phyloP scores from a whole-genome alignment of 2,888 invertebrate species.

The Tridacna gigas region DNA sequence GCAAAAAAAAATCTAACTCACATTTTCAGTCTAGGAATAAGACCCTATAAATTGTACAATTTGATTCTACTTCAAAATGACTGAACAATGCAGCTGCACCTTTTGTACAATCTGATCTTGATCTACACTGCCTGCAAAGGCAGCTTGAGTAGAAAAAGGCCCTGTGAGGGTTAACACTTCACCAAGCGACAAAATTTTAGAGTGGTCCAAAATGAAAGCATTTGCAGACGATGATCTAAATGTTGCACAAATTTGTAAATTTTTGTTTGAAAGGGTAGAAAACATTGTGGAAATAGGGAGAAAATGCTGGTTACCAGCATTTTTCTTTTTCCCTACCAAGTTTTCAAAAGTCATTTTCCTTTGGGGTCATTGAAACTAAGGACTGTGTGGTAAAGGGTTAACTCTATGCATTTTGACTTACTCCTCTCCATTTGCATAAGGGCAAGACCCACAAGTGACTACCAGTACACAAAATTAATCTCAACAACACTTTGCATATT shows the following conservation, averaged over 20 bases:
- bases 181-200: background rate
- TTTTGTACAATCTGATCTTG: too few relatives aligned
- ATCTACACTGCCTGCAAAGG: too few relatives aligned
- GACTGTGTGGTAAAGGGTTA: background rate
- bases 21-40: too few relatives aligned
- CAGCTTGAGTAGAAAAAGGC: too few relatives aligned
- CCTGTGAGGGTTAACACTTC: background rate
- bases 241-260: background rate
- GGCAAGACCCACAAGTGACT: too few relatives aligned
- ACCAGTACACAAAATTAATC: too few relatives aligned
- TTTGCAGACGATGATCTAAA: background rate
- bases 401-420: background rate
- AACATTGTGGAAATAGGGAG: background rate
- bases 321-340: background rate
- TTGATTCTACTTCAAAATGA: too few relatives aligned
- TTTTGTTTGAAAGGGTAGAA: background rate
- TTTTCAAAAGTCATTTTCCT: background rate
- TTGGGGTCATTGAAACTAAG: background rate
- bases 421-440: background rate
- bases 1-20: too few relatives aligned
- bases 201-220: background rate
- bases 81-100: too few relatives aligned
- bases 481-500: too few relatives aligned
- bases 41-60: too few relatives aligned
- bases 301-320: too few relatives aligned